phyloP scores from a whole-genome alignment of 2,888 invertebrate genomes.

The Drosophila sordidapex region DNA sequence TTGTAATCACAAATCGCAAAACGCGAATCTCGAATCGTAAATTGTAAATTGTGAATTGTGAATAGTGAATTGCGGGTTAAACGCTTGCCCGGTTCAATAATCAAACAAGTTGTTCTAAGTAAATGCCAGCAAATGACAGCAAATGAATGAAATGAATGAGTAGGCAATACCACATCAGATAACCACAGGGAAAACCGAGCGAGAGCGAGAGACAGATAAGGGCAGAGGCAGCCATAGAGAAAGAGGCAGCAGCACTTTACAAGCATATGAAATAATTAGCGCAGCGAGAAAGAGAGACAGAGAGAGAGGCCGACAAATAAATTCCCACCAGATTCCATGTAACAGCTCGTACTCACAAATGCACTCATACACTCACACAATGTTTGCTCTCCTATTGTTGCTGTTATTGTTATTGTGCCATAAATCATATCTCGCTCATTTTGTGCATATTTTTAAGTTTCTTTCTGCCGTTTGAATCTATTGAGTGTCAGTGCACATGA shows the following conservation, averaged over 20 bases:
- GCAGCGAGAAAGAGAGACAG: slow-evolving; percentile 60
- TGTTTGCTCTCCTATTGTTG: slow-evolving; percentile 5
- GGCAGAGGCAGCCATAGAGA: slow-evolving; percentile 1
- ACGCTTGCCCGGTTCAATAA: slow-evolving; percentile 72
- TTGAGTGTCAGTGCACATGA: slow-evolving; percentile 60
- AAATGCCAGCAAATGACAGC: slow-evolving; percentile 54
- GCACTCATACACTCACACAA: slow-evolving; percentile 16
- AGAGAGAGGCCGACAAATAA: slow-evolving; percentile 20
- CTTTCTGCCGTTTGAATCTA: slow-evolving; percentile 50
- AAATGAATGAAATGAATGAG: slow-evolving; percentile 45
- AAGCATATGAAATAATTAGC: slow-evolving; percentile 79
- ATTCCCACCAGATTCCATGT: slow-evolving; percentile 27
- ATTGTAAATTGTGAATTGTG: slow-evolving; percentile 43
- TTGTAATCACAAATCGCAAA: slow-evolving; percentile 53
- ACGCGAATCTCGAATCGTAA: slow-evolving; percentile 39
- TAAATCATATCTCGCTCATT: slow-evolving; percentile 82
- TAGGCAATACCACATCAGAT: slow-evolving; percentile 25
- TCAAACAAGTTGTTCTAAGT: slow-evolving; percentile 77
- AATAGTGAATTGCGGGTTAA: slow-evolving; percentile 57
- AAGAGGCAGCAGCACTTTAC: slow-evolving; percentile 46
- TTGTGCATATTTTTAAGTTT: slow-evolving; percentile 71
- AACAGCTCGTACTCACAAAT: slow-evolving; percentile 18
- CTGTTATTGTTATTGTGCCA: slow-evolving; percentile 47
- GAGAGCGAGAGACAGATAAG: slow-evolving; percentile 13
- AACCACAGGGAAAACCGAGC: slow-evolving; percentile 8